phyloP scores from a whole-genome alignment of 2,113 vertebrate species.

The Halichoeres trimaculatus region DNA sequence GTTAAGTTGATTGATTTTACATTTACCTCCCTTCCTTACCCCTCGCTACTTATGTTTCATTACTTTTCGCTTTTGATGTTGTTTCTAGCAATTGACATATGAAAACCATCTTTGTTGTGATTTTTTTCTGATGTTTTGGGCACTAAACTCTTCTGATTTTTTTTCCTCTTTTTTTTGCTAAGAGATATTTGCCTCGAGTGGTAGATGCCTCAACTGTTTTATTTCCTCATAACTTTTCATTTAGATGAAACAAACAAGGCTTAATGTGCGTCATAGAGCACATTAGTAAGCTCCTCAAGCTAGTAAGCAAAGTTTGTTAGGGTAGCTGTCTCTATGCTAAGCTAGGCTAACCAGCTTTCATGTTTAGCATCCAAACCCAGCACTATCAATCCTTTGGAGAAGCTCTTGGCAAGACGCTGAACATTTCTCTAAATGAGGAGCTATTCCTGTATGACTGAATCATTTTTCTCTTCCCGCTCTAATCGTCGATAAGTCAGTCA shows the following conservation, averaged over 20 bases:
- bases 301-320: not conserved
- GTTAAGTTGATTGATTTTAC: too few relatives aligned
- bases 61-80: too few relatives aligned
- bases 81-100: too few relatives aligned
- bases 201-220: too few relatives aligned
- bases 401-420: not conserved
- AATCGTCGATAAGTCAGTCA: not conserved
- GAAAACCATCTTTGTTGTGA: too few relatives aligned
- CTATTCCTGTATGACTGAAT: not conserved
- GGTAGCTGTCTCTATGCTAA: not conserved
- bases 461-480: not conserved
- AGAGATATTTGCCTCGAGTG: not conserved
- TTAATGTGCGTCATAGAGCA: not conserved
- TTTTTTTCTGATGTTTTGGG: too few relatives aligned
- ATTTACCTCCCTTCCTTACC: too few relatives aligned
- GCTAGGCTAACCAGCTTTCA: conserved; percentile 14
- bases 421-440: not conserved
- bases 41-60: too few relatives aligned
- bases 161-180: too few relatives aligned
- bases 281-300: not conserved
- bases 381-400: not conserved
- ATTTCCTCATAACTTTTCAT: too few relatives aligned
- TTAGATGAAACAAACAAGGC: not conserved
- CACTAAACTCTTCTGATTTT: too few relatives aligned
- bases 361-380: not conserved